Conservation (phyloP, 2,113 vertebrate species). For the Paradoxurus hermaphroditus region DNA sequence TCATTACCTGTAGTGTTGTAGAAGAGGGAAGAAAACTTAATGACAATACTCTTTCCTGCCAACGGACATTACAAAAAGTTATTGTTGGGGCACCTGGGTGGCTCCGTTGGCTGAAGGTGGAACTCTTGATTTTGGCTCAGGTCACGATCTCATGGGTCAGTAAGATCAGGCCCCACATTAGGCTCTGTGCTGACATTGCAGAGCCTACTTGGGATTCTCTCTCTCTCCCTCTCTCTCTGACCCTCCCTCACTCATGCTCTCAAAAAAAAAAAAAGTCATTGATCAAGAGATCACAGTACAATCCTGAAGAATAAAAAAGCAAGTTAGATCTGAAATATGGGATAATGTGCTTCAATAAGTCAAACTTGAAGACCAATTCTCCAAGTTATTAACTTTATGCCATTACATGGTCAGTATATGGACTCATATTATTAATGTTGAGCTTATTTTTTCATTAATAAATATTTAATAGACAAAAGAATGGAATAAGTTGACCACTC, state of each 20-base stretch:
- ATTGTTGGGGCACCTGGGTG: background rate
- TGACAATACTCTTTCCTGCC: background rate
- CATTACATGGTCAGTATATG: background rate
- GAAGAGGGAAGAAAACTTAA: background rate
- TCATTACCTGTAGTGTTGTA: background rate
- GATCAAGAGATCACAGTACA: background rate
- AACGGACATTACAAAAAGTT: background rate
- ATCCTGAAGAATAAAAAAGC: slow-evolving; percentile 22
- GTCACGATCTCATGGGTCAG: too few relatives aligned
- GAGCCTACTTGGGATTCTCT: too few relatives aligned
- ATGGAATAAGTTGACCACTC: background rate
- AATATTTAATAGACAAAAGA: background rate
- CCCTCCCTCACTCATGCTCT: too few relatives aligned
- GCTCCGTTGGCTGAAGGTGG: too few relatives aligned
- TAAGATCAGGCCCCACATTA: too few relatives aligned
- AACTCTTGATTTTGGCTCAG: too few relatives aligned
- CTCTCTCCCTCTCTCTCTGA: too few relatives aligned
- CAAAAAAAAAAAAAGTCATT: background rate
- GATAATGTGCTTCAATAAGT: background rate
- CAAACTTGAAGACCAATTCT: background rate
- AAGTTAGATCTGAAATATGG: background rate
- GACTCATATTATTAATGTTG: background rate
- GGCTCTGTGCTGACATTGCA: too few relatives aligned
- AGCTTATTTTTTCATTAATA: background rate
- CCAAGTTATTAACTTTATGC: background rate